phyloP scores from a whole-genome alignment of 2,113 vertebrate genomes.

The Zapus hudsonius region DNA sequence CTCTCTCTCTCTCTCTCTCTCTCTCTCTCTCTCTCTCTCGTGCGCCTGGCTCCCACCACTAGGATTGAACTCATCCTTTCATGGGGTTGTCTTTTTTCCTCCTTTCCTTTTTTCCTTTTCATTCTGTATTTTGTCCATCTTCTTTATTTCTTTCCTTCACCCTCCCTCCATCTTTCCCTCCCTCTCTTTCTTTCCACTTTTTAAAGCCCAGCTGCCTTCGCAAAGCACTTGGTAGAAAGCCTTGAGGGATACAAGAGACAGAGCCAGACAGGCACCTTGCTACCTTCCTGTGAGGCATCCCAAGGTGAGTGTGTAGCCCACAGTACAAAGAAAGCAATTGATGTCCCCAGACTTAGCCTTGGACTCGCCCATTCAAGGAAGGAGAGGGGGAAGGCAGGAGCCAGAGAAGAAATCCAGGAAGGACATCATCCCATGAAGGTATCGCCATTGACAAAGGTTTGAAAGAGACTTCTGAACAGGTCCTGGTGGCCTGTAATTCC shows the following conservation, averaged over 20 bases:
- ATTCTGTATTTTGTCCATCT: neutral
- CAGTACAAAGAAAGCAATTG: slow-evolving; percentile 79
- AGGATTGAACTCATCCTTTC: slow-evolving; percentile 76
- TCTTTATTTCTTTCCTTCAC: no score
- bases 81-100: slow-evolving; percentile 47
- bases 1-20: no score
- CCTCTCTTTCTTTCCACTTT: slow-evolving; percentile 27
- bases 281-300: slow-evolving; percentile 83
- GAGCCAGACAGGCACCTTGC: slow-evolving; percentile 82
- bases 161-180: slow-evolving; percentile 10
- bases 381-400: neutral
- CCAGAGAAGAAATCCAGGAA: neutral
- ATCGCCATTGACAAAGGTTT: slow-evolving; percentile 71
- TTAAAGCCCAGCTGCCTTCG: slow-evolving; percentile 73
- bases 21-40: no score
- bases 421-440: slow-evolving; percentile 65
- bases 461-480: slow-evolving; percentile 27
- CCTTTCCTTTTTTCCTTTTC: neutral
- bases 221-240: slow-evolving; percentile 85
- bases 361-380: slow-evolving; percentile 76
- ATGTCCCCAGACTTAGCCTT: slow-evolving; percentile 76
- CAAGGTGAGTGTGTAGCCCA: slow-evolving; percentile 79
- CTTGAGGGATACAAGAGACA: slow-evolving; percentile 85
- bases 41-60: slow-evolving; percentile 74
- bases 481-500: neutral